phyloP scores from a whole-genome alignment of 2,113 vertebrate genomes.

The Alligator sinensis region DNA sequence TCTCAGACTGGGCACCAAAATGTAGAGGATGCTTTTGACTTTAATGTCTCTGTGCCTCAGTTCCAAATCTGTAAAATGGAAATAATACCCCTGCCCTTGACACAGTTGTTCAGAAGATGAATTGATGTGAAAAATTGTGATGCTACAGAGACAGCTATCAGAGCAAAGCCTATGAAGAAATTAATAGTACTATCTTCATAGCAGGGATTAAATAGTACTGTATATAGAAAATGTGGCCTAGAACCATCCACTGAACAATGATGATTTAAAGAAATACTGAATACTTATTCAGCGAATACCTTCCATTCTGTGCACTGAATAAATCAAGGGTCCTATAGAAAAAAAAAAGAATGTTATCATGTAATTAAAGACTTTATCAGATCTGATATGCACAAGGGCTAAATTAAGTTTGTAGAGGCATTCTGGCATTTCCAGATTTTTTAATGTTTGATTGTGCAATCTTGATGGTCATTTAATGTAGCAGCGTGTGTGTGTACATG shows the following conservation, averaged over 20 bases:
- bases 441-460: not conserved
- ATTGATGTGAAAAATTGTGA: not conserved
- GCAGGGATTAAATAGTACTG: not conserved
- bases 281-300: not conserved
- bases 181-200: not conserved
- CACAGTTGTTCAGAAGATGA: not conserved
- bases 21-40: not conserved
- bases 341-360: not conserved
- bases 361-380: not conserved
- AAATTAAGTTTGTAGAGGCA: not conserved
- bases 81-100: not conserved
- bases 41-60: not conserved
- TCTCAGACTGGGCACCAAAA: not conserved
- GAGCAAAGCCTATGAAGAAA: not conserved
- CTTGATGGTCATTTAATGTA: not conserved
- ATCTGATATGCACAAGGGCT: not conserved
- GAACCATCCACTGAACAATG: not conserved
- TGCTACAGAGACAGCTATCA: not conserved
- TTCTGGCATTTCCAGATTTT: not conserved
- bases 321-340: not conserved
- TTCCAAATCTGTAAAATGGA: not conserved
- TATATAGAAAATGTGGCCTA: not conserved
- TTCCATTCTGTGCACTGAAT: constrained; percentile 6
- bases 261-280: constrained; percentile 28
- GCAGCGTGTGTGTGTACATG: not conserved